Evolutionary conservation across 1,140 invertebrate species (phyloP), one percentile per base, ranked within the genome.

Genomic region (Gonioctena quinquepunctata): DNA sequence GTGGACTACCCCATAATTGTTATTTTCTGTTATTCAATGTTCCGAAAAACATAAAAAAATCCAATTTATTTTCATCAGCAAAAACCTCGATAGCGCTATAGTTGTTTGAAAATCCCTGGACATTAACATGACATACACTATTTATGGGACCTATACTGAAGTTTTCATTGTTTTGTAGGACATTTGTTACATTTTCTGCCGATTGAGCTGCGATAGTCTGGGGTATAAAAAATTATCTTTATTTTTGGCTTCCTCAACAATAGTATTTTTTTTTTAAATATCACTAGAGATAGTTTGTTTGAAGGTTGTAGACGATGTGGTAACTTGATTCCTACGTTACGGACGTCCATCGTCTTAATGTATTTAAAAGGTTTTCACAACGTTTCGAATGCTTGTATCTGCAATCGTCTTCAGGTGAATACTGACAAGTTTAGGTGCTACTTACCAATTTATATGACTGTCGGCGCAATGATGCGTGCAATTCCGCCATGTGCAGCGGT

Each of bases 1-100:
- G 16, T 52, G 16, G 16, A n/a, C n/a, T n/a, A n/a, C n/a, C n/a
- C 5, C 50, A 52, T 52, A 0, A n/a, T n/a, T n/a, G n/a, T n/a
- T n/a, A 52, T 52, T 16, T 21, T 52, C 16, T 52, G 50, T 52
- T 52, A 52, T 21, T 16, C 50, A 52, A 16, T 52, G 50, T 52
- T 52, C 50, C 8, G 50, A 52, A 52, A 52, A 52, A 52, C 50
- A 52, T 21, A n/a, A 52, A 52, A n/a, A n/a, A 52, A 52, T 52
- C 50, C 50, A 52, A 52, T 52, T 52, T 52, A 52, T 52, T 52
- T 52, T 52, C 50, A 52, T 52, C 50, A 52, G 50, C 50, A 52
- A 52, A 52, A 52, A 18, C n/a, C n/a, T n/a, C n/a, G n/a, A 52
- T 52, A 52, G 50, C 8, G 50, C 50, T 52, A 52, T 52, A 52